Evolutionary conservation across 2,888 invertebrate species (phyloP), one percentile per base, ranked within the genome.

Genomic region (Sesamia inferens): DNA sequence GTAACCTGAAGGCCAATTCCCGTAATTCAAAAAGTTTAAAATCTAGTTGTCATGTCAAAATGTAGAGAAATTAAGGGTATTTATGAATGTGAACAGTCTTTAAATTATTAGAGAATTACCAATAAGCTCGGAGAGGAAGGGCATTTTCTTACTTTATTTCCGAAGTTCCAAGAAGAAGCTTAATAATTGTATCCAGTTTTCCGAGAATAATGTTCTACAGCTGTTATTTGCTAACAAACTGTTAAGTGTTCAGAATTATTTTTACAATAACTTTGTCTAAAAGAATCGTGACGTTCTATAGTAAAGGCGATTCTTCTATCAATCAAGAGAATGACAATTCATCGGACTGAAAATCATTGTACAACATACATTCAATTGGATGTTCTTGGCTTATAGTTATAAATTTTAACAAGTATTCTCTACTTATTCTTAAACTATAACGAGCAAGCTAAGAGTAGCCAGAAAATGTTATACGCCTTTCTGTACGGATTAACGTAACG

Each of bases 121-220:
- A 79, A 70, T 79, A 85, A 82, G 31, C 22, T 22, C 44, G 67
- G 10, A 19, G 54, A 72, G 71, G 58, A 62, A 59, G 63, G 16
- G 51, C 65, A 61, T 74, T 76, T 65, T 70, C 57, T 74, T 74
- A 68, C 59, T 78, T 78, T 75, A 69, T 65, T 74, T 70, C 69
- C 67, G 13, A 79, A 75, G 71, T 83, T 76, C 42, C 19, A 44
- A 63, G 69, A 58, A 75, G 48, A 19, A 63, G 69, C 62, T 62
- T 59, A 68, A 62, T 62, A 66, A 75, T 68, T 79, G 74, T 24
- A 74, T 66, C 31, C 44, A 55, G n/a, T 74, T 85, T 64, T 51
- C 62, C 66, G 57, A 63, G n/a, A 84, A 75, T 63, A 58, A 66
- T 16, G 58, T 74, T 54, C 57, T 67, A 42, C 10, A 65, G 1